Percentiles rank a stretch among this genome's conserved stretches.
These are phyloP conservation scores for Chitala chitala DNA, from an alignment of 2,113 vertebrate species.

Conservation along the genomic window DNA sequence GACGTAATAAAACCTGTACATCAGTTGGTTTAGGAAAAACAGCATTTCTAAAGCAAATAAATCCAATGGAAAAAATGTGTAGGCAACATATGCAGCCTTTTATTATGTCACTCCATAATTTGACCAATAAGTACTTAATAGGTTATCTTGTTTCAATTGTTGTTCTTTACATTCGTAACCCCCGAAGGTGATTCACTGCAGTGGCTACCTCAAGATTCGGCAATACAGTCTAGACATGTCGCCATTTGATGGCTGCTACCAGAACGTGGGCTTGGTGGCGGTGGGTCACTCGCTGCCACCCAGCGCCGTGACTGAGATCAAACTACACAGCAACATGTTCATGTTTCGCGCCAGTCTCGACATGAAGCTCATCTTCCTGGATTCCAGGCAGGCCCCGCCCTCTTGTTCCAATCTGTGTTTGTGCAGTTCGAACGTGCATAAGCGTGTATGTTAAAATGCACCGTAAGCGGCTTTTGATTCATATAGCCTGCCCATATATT, in stretches of 20 bases:
- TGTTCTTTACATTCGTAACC: not conserved
- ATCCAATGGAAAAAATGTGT: too few species aligned
- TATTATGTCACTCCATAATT: too few species aligned
- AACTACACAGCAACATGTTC: slow-evolving; percentile 93
- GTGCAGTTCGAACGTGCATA: not conserved
- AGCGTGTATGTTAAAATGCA: too few species aligned
- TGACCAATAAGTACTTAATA: too few species aligned
- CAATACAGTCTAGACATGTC: slow-evolving; percentile 83
- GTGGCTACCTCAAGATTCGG: slow-evolving; percentile 86
- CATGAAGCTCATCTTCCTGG: slow-evolving; percentile 87
- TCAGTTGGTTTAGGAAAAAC: too few species aligned
- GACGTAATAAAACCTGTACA: too few species aligned
- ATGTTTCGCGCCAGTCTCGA: slow-evolving; percentile 94
- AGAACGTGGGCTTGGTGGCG: slow-evolving; percentile 85
- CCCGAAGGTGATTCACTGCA: slow-evolving; percentile 88
- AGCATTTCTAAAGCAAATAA: too few species aligned
- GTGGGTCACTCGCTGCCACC: slow-evolving; percentile 87
- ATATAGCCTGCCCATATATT: not conserved
- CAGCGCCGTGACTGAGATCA: slow-evolving; percentile 87
- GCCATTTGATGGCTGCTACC: slow-evolving; percentile 81
- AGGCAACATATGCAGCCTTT: too few species aligned
- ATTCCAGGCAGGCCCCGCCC: slow-evolving; percentile 70
- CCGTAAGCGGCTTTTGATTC: not conserved
- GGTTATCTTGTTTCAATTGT: too few species aligned
- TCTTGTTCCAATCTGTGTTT: not conserved